phyloP scores from a whole-genome alignment of 2,113 vertebrate genomes.

The Paratilapia polleni region DNA sequence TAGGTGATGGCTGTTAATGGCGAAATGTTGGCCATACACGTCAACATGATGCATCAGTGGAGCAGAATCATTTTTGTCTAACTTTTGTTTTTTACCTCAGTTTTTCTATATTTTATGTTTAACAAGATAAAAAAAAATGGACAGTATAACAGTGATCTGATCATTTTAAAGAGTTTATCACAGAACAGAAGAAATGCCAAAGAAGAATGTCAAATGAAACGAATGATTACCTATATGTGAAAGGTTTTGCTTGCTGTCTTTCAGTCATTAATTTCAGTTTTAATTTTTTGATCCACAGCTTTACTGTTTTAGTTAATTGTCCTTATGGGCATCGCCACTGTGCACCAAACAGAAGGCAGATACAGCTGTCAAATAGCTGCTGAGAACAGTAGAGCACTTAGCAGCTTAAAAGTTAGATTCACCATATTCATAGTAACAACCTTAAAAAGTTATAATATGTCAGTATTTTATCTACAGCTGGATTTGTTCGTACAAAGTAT shows the following conservation, averaged over 20 bases:
- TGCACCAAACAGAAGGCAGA: not conserved
- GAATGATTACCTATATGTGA: no score
- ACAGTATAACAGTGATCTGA: not conserved
- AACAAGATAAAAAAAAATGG: not conserved
- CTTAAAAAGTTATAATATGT: not conserved
- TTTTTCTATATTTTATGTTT: not conserved
- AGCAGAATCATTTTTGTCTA: not conserved
- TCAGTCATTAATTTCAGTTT: no score
- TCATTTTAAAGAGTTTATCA: not conserved
- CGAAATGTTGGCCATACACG: not conserved
- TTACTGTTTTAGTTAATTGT: not conserved
- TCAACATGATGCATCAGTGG: not conserved
- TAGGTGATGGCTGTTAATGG: slow-evolving; percentile 26
- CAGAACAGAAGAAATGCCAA: not conserved
- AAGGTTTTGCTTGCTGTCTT: no score
- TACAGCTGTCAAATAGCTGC: not conserved
- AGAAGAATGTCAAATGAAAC: not conserved
- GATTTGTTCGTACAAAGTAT: not conserved
- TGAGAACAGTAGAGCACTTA: not conserved
- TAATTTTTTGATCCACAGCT: not conserved
- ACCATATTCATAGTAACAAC: not conserved
- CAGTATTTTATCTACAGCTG: not conserved
- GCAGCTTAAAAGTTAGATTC: not conserved
- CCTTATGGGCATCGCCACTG: no score
- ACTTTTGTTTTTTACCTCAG: not conserved